These are phyloP conservation scores for Nesidiocoris tenuis DNA, from an alignment of 2,888 invertebrate genomes.

Conservation along the genomic window DNA sequence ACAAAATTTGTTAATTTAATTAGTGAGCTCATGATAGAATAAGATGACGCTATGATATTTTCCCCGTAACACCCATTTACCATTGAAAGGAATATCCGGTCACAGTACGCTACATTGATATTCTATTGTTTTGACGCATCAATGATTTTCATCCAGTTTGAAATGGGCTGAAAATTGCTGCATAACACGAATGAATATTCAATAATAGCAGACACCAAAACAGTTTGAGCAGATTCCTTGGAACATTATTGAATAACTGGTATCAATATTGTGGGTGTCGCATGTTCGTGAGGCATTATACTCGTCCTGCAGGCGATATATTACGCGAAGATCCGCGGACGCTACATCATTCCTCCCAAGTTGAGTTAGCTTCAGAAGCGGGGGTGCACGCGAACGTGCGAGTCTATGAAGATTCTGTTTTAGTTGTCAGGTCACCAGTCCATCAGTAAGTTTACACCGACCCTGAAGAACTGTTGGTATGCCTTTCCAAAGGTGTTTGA, in stretches of 20 bases:
- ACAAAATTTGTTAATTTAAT: no score
- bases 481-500: conserved; percentile 28
- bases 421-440: conserved; percentile 12
- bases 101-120: no score
- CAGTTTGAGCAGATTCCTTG: background rate
- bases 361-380: conserved; percentile 4
- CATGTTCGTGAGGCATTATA: conserved; percentile 17
- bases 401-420: background rate
- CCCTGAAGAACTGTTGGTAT: conserved; percentile 2
- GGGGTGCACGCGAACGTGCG: conserved; percentile 22
- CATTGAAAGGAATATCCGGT: no score
- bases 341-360: conserved; percentile 5
- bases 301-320: background rate
- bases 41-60: no score
- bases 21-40: no score
- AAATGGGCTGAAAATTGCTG: no score
- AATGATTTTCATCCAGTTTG: no score
- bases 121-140: no score
- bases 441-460: background rate
- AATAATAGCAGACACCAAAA: no score
- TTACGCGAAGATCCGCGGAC: background rate
- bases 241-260: conserved; percentile 13
- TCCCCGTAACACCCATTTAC: no score
- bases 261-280: background rate
- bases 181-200: no score